phyloP scores from a whole-genome alignment of 2,888 invertebrate genomes.

The Nezara viridula region DNA sequence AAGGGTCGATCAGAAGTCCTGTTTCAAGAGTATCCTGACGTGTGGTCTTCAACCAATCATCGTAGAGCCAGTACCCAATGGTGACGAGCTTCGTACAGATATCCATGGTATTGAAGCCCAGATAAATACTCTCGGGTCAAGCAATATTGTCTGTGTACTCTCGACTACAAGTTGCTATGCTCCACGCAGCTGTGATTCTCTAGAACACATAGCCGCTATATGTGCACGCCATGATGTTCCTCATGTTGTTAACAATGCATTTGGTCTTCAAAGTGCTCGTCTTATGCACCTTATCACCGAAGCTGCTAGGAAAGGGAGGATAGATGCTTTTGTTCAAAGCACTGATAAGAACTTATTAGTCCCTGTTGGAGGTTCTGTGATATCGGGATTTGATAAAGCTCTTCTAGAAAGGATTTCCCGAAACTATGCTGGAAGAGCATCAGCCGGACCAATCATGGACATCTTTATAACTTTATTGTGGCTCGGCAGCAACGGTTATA shows the following conservation, averaged over 20 bases:
- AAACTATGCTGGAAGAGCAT: constrained; percentile 83
- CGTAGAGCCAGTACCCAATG: constrained; percentile 74
- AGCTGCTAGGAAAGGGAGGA: constrained; percentile 75
- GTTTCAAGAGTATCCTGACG: constrained; percentile 84
- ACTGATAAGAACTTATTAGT: constrained; percentile 88
- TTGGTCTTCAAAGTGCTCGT: constrained; percentile 81
- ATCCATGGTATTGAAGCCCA: constrained; percentile 73
- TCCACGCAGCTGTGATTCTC: constrained; percentile 80
- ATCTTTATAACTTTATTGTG: constrained; percentile 82
- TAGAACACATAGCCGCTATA: constrained; percentile 74
- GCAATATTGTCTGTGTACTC: constrained; percentile 79
- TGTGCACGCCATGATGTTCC: constrained; percentile 76
- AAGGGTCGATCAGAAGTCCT: constrained; percentile 88
- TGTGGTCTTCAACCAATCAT: constrained; percentile 78
- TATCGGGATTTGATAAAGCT: constrained; percentile 78
- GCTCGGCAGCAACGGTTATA: constrained; percentile 78
- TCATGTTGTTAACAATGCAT: constrained; percentile 87
- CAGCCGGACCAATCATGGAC: constrained; percentile 79
- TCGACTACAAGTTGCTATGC: constrained; percentile 86
- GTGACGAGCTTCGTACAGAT: constrained; percentile 78
- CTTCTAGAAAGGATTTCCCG: constrained; percentile 77
- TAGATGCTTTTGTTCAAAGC: constrained; percentile 86
- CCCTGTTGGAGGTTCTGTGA: constrained; percentile 86
- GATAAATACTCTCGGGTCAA: constrained; percentile 73
- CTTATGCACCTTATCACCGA: constrained; percentile 78